These are phyloP conservation scores for Suillia variegata DNA, from an alignment of 2,888 invertebrate genomes.

Conservation along the genomic window DNA sequence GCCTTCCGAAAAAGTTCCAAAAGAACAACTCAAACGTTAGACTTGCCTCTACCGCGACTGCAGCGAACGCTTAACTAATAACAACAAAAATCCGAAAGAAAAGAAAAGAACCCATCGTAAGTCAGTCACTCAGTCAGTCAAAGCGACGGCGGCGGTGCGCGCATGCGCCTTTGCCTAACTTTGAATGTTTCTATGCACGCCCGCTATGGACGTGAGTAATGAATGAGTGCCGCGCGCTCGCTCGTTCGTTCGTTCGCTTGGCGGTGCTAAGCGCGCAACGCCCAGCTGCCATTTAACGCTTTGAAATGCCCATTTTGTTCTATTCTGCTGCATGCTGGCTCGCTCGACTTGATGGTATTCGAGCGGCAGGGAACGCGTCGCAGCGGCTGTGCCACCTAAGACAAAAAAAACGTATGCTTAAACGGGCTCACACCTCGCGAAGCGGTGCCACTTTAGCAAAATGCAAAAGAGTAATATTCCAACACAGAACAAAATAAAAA, in stretches of 20 bases:
- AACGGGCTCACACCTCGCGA: neutral
- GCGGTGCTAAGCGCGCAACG: neutral
- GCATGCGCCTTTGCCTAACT: no score
- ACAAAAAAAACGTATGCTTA: neutral
- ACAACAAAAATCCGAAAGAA: neutral
- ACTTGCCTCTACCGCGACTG: neutral
- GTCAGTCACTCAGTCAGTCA: neutral
- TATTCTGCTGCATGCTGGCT: no score
- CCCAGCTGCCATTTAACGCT: neutral
- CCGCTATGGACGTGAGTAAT: conserved; percentile 13
- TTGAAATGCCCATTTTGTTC: neutral
- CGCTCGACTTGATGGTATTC: no score
- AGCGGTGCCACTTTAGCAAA: no score
- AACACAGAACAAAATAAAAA: neutral
- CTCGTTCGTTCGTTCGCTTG: no score
- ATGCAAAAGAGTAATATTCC: no score
- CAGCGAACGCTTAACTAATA: conserved; percentile 1
- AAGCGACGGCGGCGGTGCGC: no score
- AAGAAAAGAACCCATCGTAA: neutral
- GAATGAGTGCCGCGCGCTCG: conserved; percentile 16
- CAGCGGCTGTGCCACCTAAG: neutral
- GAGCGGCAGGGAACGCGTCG: no score
- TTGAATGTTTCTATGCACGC: neutral
- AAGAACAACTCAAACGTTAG: neutral
- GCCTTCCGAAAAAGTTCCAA: neutral